Percentiles rank a stretch among this genome's conserved stretches.
Conservation (phyloP, 1,140 invertebrate genomes). For the Berghia stephanieae region DNA sequence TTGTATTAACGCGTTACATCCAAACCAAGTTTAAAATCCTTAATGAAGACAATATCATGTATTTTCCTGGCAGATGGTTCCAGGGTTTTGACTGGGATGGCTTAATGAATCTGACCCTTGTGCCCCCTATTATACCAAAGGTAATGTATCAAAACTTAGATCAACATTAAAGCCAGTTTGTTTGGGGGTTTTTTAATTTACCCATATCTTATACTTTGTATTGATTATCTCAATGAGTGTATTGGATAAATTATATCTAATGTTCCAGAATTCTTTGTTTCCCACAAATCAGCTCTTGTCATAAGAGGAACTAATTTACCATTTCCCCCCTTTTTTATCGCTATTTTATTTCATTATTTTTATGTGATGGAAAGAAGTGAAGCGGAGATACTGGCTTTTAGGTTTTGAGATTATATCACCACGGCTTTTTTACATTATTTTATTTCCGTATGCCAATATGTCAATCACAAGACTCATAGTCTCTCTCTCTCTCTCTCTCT, state of each 20-base stretch:
- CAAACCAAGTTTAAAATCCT: not conserved
- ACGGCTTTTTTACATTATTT: no score
- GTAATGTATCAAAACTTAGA: conserved; percentile 35
- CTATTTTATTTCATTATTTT: no score
- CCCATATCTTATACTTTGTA: not conserved
- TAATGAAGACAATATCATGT: not conserved
- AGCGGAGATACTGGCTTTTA: no score
- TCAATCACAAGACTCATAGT: no score
- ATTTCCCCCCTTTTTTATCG: no score
- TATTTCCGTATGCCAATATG: no score
- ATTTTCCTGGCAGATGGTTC: conserved; percentile 84
- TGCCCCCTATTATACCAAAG: conserved; percentile 61
- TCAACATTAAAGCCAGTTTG: not conserved
- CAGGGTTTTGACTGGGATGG: conserved; percentile 99
- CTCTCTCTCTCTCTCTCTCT: not conserved
- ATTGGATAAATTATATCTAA: not conserved
- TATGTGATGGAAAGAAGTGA: no score
- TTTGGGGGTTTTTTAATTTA: not conserved
- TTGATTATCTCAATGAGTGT: not conserved
- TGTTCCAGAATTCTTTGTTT: no score
- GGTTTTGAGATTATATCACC: no score
- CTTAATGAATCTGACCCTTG: conserved; percentile 70
- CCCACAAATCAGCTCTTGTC: no score
- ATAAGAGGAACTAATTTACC: no score
- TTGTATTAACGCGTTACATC: not conserved